These are phyloP conservation scores for Botrylloides violaceus DNA, from an alignment of 23 tunicate species.

Conservation along the genomic window DNA sequence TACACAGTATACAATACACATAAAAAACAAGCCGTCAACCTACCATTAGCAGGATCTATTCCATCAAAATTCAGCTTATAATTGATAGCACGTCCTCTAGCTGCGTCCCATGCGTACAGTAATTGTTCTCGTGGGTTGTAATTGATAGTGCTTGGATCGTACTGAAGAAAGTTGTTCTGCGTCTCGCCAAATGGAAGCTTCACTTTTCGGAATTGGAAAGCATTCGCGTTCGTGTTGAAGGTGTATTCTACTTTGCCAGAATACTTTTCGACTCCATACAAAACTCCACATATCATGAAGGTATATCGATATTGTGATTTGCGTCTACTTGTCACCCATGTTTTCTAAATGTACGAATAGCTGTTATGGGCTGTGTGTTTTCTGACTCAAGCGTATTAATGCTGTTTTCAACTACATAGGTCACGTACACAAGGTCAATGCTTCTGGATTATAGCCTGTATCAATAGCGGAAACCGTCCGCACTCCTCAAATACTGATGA, in stretches of 20 bases:
- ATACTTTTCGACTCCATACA: slow-evolving; percentile 47
- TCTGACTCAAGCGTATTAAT: no score
- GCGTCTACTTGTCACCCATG: slow-evolving; percentile 47
- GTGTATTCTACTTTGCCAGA: slow-evolving; percentile 63
- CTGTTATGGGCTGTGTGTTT: no score
- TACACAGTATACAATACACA: neutral
- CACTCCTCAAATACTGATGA: no score
- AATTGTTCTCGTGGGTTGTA: slow-evolving; percentile 76
- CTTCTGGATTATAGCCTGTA: no score
- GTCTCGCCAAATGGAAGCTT: neutral
- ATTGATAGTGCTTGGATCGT: slow-evolving; percentile 48
- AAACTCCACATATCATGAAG: slow-evolving; percentile 71
- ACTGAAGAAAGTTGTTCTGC: slow-evolving; percentile 30
- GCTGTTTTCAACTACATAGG: no score
- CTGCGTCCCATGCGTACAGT: slow-evolving; percentile 68
- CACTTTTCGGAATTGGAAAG: neutral
- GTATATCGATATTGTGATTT: slow-evolving; percentile 30
- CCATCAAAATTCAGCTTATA: slow-evolving; percentile 63
- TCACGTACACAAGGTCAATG: no score
- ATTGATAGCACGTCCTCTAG: slow-evolving; percentile 33
- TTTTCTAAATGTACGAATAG: slow-evolving; percentile 62
- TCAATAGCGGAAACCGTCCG: no score
- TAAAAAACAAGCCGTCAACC: neutral
- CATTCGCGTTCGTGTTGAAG: slow-evolving; percentile 52
- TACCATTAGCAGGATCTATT: slow-evolving; percentile 9